Conservation (phyloP, 1,140 invertebrate genomes). For the Meloidogyne exigua region DNA sequence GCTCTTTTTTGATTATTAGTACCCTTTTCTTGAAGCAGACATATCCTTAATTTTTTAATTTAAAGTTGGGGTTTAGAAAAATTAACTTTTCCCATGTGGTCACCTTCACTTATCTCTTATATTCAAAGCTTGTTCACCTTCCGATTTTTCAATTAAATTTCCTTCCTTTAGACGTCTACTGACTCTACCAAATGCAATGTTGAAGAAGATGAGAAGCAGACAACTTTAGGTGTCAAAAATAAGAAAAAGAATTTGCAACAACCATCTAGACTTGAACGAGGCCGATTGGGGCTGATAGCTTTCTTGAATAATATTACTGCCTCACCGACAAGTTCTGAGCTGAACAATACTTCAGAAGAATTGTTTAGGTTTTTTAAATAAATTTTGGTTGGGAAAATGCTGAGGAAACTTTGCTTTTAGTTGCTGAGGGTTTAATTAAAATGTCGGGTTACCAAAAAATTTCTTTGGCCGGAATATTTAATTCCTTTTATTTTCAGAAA, state of each 20-base stretch:
- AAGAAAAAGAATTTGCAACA: conserved; percentile 1
- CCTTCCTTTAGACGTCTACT: background rate
- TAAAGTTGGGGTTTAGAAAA: no score
- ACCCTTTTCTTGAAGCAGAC: no score
- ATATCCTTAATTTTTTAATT: no score
- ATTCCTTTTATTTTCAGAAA: background rate
- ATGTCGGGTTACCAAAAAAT: background rate
- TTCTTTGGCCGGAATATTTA: no score
- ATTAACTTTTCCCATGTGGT: no score
- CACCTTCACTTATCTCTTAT: no score
- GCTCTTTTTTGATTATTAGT: no score
- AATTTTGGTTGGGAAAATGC: background rate
- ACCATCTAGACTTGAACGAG: conserved; percentile 2
- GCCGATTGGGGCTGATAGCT: conserved; percentile 16
- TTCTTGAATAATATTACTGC: conserved; percentile 32
- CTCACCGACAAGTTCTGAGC: conserved; percentile 4
- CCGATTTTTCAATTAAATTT: background rate
- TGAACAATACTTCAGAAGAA: background rate
- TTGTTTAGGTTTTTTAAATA: background rate
- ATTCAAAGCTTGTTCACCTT: no score
- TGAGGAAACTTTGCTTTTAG: no score
- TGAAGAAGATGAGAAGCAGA: background rate
- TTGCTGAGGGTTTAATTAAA: no score
- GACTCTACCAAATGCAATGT: background rate
- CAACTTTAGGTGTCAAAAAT: background rate